phyloP scores from a whole-genome alignment of 2,797 vertebrate genomes.

The Oceanodroma leucorhoa region DNA sequence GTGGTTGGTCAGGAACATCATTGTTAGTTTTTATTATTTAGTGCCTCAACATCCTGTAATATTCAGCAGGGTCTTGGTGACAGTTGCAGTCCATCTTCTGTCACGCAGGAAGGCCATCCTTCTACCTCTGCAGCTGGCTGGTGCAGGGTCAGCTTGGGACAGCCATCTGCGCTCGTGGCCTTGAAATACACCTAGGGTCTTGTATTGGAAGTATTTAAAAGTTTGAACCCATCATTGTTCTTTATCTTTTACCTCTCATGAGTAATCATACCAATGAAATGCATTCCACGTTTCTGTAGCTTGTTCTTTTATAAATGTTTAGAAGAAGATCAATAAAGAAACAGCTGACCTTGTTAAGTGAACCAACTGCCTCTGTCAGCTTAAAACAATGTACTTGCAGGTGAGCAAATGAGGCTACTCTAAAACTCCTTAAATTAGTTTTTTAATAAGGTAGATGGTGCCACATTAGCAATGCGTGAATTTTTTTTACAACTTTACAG shows the following conservation, averaged over 20 bases:
- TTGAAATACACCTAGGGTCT: background rate
- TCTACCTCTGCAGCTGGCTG: background rate
- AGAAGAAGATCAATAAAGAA: background rate
- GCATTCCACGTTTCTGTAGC: background rate
- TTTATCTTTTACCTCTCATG: background rate
- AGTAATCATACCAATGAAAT: background rate
- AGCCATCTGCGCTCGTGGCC: rapidly evolving
- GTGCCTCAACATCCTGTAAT: background rate
- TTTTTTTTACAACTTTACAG: background rate
- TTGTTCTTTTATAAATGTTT: background rate
- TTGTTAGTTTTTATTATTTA: background rate
- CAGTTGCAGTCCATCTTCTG: background rate
- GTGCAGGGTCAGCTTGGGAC: background rate
- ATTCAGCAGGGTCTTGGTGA: background rate
- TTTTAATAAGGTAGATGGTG: background rate
- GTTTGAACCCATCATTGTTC: background rate
- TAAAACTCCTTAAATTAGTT: background rate
- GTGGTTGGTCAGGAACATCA: background rate
- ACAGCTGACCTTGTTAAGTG: background rate
- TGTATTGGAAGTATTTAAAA: background rate
- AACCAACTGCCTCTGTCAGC: background rate
- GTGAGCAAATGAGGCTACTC: background rate
- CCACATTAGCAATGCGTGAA: background rate
- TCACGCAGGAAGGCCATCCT: background rate
- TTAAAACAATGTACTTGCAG: background rate